Evolutionary conservation across 1,140 invertebrate genomes (phyloP), one percentile per base, ranked within the genome.

Genomic region (Bicyclus anynana): DNA sequence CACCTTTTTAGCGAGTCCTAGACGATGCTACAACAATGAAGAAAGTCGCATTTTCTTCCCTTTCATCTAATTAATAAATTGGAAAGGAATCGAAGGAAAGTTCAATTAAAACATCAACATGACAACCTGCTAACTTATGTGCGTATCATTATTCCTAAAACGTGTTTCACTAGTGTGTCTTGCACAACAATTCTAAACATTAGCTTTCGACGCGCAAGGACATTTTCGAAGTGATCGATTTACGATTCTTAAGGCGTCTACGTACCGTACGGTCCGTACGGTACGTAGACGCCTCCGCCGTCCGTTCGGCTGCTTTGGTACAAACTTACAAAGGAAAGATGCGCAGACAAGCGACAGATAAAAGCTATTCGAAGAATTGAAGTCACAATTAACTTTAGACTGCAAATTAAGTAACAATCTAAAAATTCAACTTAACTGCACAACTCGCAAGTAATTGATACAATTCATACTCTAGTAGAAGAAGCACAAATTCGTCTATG

Each of bases 151-250:
- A 80, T 80, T 74, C 76, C 56, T 50, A 58, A 62, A 55, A 66
- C 77, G 69, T 72, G 62, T 57, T 42, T 74, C 70, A 72, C 72
- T 65, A 65, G 54, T 50, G 59, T 42, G 57, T 70, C 66, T 83
- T 83, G 80, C 80, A 75, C 72, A 74, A 79, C 65, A 70, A 65
- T 69, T 56, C 63, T 65, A 59, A 59, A 67, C 65, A 74, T 80
- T 80, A 79, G 76, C 77, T 83, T 80, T 80, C 77, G 60, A 75
- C 67, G 67, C 71, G 72, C 80, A 80, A 83, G 75, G 77, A 80
- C 74, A 74, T 73, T 74, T n/a, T 58, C 62, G 58, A 62, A 61
- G 50, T 47, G 44, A 57, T 49, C 49, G 50, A 62, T 67, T 73
- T 66, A 56, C 58, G 53, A 74, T 73, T 69, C 67, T 40, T 18